These are phyloP conservation scores for Girardia tigrina DNA, from an alignment of 2,888 invertebrate genomes.

Conservation along the genomic window DNA sequence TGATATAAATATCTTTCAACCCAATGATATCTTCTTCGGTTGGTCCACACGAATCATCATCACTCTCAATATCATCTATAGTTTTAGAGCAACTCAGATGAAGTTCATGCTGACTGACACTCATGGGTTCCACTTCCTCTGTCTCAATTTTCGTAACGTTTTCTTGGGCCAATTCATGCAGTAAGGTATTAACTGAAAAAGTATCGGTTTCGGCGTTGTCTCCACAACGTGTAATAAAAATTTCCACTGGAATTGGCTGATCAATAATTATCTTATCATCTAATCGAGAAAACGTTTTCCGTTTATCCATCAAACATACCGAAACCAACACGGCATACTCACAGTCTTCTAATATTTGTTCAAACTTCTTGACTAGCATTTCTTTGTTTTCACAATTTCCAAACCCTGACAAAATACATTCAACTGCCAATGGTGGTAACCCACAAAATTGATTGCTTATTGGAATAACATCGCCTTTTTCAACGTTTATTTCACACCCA, in stretches of 20 bases:
- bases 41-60: background rate
- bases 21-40: background rate
- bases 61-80: background rate
- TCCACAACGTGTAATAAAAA: background rate
- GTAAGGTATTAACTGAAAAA: background rate
- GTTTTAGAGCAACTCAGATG: background rate
- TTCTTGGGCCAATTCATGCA: background rate
- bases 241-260: background rate
- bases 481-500: background rate
- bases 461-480: background rate
- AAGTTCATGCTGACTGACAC: background rate
- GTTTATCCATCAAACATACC: background rate
- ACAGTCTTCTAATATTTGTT: background rate
- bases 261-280: background rate
- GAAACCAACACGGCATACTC: background rate
- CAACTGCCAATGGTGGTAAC: background rate
- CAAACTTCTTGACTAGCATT: background rate
- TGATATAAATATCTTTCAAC: constrained; percentile 13
- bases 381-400: background rate
- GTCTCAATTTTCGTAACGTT: background rate
- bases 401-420: background rate
- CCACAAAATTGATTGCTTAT: background rate
- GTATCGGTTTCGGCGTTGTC: background rate
- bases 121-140: background rate
- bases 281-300: background rate